Conservation (phyloP, 2,888 invertebrate species). For the Diarsia rubi region DNA sequence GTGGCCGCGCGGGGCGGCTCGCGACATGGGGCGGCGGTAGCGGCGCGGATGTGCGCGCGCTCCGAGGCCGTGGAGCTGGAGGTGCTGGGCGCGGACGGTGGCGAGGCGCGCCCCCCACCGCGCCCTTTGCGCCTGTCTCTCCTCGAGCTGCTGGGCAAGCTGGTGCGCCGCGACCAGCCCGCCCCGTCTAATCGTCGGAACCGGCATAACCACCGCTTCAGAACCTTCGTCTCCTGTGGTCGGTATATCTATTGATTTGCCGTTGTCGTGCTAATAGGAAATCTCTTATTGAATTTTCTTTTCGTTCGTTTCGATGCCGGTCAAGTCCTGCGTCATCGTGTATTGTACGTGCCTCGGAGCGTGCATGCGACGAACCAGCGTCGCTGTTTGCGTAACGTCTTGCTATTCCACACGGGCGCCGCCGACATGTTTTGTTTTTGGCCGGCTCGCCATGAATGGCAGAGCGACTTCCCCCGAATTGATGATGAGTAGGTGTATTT, state of each 20-base stretch:
- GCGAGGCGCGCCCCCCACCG: slow-evolving; percentile 93
- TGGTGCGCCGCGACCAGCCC: slow-evolving; percentile 90
- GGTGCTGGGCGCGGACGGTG: slow-evolving; percentile 95
- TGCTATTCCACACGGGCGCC: slow-evolving; percentile 46
- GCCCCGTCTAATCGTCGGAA: slow-evolving; percentile 84
- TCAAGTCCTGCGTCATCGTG: slow-evolving; percentile 68
- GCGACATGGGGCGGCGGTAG: slow-evolving; percentile 93
- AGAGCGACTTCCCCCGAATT: slow-evolving; percentile 38
- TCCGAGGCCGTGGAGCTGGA: slow-evolving; percentile 95
- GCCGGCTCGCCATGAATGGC: slow-evolving; percentile 53
- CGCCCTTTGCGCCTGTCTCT: slow-evolving; percentile 93
- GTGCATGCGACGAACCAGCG: slow-evolving; percentile 52
- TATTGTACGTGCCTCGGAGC: slow-evolving; percentile 54
- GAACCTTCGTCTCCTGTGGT: slow-evolving; percentile 89
- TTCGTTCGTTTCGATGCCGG: slow-evolving; percentile 50
- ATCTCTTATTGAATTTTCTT: slow-evolving; percentile 64
- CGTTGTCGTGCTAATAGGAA: slow-evolving; percentile 42
- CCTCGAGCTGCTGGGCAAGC: slow-evolving; percentile 92
- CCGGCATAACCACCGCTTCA: slow-evolving; percentile 91
- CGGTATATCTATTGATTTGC: slow-evolving; percentile 76
- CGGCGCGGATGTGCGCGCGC: slow-evolving; percentile 95
- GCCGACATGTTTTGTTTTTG: slow-evolving; percentile 58
- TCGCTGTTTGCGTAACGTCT: slow-evolving; percentile 66
- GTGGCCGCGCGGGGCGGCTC: slow-evolving; percentile 86
- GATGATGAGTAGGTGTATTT: slow-evolving; percentile 51